phyloP scores from a whole-genome alignment of 2,888 invertebrate species.

The Pimpla rufipes region DNA sequence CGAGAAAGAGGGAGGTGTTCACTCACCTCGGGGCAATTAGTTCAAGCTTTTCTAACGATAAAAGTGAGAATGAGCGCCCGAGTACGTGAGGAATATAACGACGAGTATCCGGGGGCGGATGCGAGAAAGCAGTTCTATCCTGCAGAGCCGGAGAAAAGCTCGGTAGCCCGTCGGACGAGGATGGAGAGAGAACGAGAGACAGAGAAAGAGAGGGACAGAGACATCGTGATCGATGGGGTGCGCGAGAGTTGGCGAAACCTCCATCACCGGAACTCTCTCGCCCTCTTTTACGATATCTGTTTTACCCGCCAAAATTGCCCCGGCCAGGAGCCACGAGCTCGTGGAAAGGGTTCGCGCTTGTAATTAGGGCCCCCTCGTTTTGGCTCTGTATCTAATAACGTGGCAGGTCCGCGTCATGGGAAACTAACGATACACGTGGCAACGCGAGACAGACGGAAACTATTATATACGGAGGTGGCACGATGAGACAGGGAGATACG shows the following conservation, averaged over 20 bases:
- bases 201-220: conserved; percentile 31
- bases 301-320: conserved; percentile 65
- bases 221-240: conserved; percentile 70
- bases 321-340: conserved; percentile 6
- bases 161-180: conserved; percentile 2
- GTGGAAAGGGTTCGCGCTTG: conserved; percentile 64
- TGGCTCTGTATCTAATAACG: conserved; percentile 56
- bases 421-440: conserved; percentile 15
- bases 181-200: not conserved
- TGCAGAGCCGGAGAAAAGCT: conserved; percentile 28
- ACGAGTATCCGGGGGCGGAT: conserved; percentile 63
- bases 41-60: conserved; percentile 67
- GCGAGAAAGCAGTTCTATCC: conserved; percentile 51
- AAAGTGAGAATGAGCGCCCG: conserved; percentile 64
- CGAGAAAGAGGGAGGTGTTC: conserved; percentile 59
- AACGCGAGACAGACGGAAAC: not conserved
- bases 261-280: conserved; percentile 61
- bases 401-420: conserved; percentile 13
- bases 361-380: conserved; percentile 66
- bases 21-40: conserved; percentile 67
- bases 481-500: not conserved
- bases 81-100: conserved; percentile 72
- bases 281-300: conserved; percentile 64
- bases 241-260: conserved; percentile 66
- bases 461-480: conserved; percentile 4